Evolutionary conservation across 2,113 vertebrate species (phyloP).

Genomic region (Sprattus sprattus): DNA sequence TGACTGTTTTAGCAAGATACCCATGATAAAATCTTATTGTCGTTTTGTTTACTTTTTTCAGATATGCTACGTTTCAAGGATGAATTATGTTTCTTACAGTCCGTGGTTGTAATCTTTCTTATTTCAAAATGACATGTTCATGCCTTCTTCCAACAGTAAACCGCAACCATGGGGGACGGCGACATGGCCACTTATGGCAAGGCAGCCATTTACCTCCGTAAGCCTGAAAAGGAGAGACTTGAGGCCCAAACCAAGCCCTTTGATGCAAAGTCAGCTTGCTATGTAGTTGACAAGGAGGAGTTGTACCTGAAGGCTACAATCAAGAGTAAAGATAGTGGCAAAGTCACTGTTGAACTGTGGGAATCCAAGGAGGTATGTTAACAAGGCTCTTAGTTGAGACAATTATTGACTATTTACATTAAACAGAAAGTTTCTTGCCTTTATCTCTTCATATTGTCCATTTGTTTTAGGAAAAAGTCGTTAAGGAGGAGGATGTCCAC

Average conservation of each 20-base stretch:
- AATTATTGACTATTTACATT: not conserved
- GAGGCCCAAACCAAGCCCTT: conserved; percentile 76
- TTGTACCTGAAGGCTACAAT: conserved; percentile 75
- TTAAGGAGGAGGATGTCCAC: not conserved
- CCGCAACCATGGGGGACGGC: conserved; percentile 41
- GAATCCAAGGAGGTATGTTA: conserved; percentile 67
- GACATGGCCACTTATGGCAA: conserved; percentile 50
- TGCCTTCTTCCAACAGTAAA: conserved; percentile 11
- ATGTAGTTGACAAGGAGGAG: conserved; percentile 68
- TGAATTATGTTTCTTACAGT: no score
- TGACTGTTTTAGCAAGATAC: no score
- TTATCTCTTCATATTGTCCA: conserved; percentile 44
- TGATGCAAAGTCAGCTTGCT: conserved; percentile 78
- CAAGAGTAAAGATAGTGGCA: conserved; percentile 69
- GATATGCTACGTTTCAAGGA: no score
- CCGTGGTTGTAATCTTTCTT: no score
- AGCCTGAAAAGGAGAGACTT: conserved; percentile 73
- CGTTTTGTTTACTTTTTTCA: no score
- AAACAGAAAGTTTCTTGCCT: not conserved
- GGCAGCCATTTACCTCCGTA: conserved; percentile 69
- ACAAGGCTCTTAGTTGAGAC: no score
- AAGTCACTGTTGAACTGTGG: conserved; percentile 68
- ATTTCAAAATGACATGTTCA: no score
- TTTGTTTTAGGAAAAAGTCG: not conserved
- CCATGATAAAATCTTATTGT: no score